Conservation (phyloP, 2,113 vertebrate genomes). For the Corvus cornix region DNA sequence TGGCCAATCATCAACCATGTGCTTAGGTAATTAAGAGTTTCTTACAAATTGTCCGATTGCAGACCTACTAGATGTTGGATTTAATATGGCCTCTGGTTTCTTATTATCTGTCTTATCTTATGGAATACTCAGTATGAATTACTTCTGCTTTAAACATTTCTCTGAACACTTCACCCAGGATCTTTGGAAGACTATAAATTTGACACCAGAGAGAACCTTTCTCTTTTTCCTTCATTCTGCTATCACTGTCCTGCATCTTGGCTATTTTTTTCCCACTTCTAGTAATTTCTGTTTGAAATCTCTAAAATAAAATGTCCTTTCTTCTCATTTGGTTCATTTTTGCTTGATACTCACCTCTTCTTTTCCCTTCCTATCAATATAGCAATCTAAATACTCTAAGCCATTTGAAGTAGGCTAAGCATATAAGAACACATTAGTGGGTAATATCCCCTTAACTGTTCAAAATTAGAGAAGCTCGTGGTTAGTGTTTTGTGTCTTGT, state of each 20-base stretch:
- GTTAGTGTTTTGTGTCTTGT: not conserved
- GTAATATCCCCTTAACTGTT: not conserved
- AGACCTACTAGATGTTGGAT: not conserved
- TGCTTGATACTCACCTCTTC: not conserved
- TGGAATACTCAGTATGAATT: not conserved
- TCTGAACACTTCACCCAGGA: not conserved
- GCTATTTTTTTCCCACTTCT: not conserved
- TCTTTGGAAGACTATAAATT: not conserved
- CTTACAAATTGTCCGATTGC: not conserved
- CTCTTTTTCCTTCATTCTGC: constrained; percentile 6
- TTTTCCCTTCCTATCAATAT: not conserved
- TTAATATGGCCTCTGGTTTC: not conserved
- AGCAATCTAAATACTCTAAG: not conserved
- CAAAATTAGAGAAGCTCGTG: not conserved
- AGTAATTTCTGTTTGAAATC: not conserved
- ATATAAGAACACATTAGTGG: not conserved
- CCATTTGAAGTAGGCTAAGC: not conserved
- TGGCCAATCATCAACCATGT: not conserved
- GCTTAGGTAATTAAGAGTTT: not conserved
- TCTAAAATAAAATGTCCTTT: constrained; percentile 19
- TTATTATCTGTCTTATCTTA: not conserved
- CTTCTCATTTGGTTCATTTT: not conserved
- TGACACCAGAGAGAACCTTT: not conserved
- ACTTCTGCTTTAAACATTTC: constrained; percentile 13
- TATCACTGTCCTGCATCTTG: not conserved